These are phyloP conservation scores for Rhynchomys soricoides DNA, from an alignment of 2,113 vertebrate genomes.

Conservation along the genomic window DNA sequence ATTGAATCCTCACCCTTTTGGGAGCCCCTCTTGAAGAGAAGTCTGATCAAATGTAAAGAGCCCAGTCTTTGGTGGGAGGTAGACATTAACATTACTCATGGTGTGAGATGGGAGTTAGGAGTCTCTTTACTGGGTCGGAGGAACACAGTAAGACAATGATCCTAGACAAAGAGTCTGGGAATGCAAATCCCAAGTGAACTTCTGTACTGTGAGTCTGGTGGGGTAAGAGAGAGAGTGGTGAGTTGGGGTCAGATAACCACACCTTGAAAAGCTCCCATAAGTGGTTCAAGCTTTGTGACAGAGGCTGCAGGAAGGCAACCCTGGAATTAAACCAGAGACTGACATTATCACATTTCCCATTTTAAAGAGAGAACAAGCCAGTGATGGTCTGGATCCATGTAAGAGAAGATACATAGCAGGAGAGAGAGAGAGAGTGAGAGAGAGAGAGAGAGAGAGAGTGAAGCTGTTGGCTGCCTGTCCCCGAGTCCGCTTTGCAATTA, in stretches of 20 bases:
- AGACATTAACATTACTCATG: not conserved
- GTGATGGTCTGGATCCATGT: not conserved
- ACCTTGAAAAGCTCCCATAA: not conserved
- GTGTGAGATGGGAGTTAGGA: not conserved
- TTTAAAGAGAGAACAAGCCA: conserved; percentile 37
- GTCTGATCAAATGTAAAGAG: not conserved
- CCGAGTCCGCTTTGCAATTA: not conserved
- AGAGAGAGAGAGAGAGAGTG: not conserved
- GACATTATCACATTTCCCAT: not conserved
- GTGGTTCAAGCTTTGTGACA: not conserved
- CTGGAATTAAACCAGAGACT: conserved; percentile 17
- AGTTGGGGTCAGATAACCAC: not conserved
- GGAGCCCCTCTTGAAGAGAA: not conserved
- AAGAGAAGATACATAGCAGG: conserved; percentile 36
- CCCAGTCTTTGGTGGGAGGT: not conserved
- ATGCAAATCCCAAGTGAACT: not conserved
- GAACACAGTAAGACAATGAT: not conserved
- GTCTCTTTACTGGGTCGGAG: not conserved
- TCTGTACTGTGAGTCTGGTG: too few species aligned
- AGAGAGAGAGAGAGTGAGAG: conserved; percentile 20
- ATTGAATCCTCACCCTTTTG: not conserved
- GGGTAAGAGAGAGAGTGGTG: not conserved
- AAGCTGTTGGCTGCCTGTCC: conserved; percentile 36
- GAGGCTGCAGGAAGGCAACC: not conserved
- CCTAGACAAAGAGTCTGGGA: not conserved